Evolutionary conservation across 2,888 invertebrate species (phyloP).

Genomic region (Melipona bicolor): DNA sequence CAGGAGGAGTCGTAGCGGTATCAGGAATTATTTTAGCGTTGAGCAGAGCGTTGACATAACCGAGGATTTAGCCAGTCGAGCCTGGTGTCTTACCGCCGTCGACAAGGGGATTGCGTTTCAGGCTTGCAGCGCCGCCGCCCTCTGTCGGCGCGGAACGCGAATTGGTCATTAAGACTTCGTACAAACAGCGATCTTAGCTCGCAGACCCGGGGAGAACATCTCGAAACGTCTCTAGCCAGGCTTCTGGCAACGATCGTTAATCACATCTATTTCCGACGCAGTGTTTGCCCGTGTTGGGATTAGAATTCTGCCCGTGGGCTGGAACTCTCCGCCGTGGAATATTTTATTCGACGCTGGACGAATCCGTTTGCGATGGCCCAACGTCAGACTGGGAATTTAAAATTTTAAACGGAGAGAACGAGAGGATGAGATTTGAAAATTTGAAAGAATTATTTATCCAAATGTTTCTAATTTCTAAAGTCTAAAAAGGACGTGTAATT

Average conservation of each 20-base stretch:
- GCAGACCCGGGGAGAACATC: constrained; percentile 41
- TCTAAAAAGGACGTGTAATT: too few species aligned
- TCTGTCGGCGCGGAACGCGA: constrained; percentile 53
- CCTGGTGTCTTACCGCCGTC: constrained; percentile 57
- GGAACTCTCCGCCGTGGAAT: background rate
- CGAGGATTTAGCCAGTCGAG: constrained; percentile 65
- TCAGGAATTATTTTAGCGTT: constrained; percentile 64
- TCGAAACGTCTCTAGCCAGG: constrained; percentile 38
- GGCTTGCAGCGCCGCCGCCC: constrained; percentile 9
- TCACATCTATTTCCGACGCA: constrained; percentile 29
- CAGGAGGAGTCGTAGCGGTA: constrained; percentile 17
- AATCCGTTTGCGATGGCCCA: too few species aligned
- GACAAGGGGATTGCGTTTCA: constrained; percentile 61
- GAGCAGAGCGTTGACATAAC: constrained; percentile 60
- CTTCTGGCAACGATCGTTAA: constrained; percentile 53
- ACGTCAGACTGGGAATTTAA: too few species aligned
- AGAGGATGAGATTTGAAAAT: too few species aligned
- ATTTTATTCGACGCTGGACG: background rate
- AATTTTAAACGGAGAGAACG: too few species aligned
- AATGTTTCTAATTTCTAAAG: too few species aligned
- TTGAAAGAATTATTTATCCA: too few species aligned
- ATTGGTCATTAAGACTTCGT: constrained; percentile 68
- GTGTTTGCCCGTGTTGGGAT: constrained; percentile 31
- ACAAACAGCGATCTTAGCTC: constrained; percentile 59
- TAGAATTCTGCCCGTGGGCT: constrained; percentile 15